phyloP scores from a whole-genome alignment of 2,797 vertebrate species.

The Ctenopoma kingsleyae region DNA sequence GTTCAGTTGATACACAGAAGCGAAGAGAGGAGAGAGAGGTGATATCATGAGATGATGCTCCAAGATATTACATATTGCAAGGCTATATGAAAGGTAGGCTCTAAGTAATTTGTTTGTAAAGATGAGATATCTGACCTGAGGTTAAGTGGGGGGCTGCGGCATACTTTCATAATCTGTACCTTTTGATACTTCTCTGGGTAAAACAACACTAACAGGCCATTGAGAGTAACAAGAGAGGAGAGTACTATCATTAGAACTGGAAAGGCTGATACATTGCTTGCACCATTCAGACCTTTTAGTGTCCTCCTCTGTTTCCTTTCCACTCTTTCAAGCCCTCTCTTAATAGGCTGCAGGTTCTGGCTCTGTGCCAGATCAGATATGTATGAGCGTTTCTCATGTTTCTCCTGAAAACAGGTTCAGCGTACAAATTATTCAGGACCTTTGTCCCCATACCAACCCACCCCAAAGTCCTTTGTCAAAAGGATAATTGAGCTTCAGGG shows the following conservation, averaged over 20 bases:
- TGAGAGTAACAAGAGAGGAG: constrained; percentile 29
- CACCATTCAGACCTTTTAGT: constrained; percentile 48
- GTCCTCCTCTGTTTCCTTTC: constrained; percentile 4
- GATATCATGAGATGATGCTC: constrained; percentile 25
- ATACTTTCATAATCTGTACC: constrained; percentile 13
- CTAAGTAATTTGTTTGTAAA: constrained; percentile 52
- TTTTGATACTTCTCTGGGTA: constrained; percentile 20
- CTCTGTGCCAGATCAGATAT: constrained; percentile 71
- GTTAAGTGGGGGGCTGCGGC: constrained; percentile 31
- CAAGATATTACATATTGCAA: constrained; percentile 44
- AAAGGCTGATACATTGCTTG: constrained; percentile 14
- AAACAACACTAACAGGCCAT: constrained; percentile 45
- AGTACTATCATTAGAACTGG: constrained; percentile 27
- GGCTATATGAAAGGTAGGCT: constrained; percentile 49
- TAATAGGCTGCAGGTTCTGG: constrained; percentile 53
- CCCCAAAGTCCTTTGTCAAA: constrained; percentile 52
- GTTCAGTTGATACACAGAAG: constrained; percentile 40
- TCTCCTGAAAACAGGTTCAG: constrained; percentile 64
- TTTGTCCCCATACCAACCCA: constrained; percentile 37
- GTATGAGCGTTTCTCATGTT: constrained; percentile 56
- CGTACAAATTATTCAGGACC: constrained; percentile 69
- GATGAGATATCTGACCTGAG: constrained; percentile 35
- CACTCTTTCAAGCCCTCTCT: constrained; percentile 23
- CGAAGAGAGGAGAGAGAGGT: constrained; percentile 9
- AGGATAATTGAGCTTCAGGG: constrained; percentile 63